Percentiles rank a stretch among this genome's conserved stretches.
Evolutionary conservation across 1,140 invertebrate species (phyloP).

Genomic region (Plodia interpunctella): DNA sequence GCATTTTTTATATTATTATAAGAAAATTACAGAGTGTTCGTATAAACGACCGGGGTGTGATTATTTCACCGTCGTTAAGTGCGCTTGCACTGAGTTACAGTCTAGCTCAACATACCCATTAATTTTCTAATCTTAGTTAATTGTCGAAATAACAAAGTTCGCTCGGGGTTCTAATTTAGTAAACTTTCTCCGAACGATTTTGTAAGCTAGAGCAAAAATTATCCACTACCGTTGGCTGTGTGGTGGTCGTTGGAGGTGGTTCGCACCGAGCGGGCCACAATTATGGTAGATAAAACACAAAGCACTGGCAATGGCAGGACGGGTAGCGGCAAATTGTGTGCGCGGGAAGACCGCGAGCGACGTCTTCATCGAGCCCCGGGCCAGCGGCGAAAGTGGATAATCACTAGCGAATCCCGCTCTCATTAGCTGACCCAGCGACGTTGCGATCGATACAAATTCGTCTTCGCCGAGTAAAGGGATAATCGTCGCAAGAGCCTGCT

Average conservation of each 20-base stretch:
- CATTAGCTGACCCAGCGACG: conserved; percentile 66
- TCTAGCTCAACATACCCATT: conserved; percentile 40
- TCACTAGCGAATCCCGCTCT: conserved; percentile 66
- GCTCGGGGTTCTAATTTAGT: conserved; percentile 48
- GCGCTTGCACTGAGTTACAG: conserved; percentile 37
- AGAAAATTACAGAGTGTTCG: conserved; percentile 3
- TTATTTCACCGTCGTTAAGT: conserved; percentile 24
- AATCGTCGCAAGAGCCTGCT: conserved; percentile 54
- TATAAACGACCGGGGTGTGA: conserved; percentile 22
- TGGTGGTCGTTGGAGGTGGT: conserved; percentile 39
- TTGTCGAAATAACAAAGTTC: conserved; percentile 55
- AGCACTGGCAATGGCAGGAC: conserved; percentile 48
- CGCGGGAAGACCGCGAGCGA: conserved; percentile 39
- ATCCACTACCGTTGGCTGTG: conserved; percentile 49
- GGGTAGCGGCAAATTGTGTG: conserved; percentile 57
- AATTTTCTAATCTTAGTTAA: conserved; percentile 54
- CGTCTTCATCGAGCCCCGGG: conserved; percentile 64
- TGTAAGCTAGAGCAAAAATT: conserved; percentile 54
- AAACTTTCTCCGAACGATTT: conserved; percentile 43
- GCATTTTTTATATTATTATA: neutral
- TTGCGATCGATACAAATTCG: conserved; percentile 64
- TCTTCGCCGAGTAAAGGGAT: conserved; percentile 63
- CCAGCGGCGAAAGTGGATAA: conserved; percentile 66
- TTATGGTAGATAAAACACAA: conserved; percentile 67
- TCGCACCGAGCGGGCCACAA: conserved; percentile 42